Evolutionary conservation across 2,888 invertebrate species (phyloP), one percentile per base, ranked within the genome.

Genomic region (Artemia sp.): DNA sequence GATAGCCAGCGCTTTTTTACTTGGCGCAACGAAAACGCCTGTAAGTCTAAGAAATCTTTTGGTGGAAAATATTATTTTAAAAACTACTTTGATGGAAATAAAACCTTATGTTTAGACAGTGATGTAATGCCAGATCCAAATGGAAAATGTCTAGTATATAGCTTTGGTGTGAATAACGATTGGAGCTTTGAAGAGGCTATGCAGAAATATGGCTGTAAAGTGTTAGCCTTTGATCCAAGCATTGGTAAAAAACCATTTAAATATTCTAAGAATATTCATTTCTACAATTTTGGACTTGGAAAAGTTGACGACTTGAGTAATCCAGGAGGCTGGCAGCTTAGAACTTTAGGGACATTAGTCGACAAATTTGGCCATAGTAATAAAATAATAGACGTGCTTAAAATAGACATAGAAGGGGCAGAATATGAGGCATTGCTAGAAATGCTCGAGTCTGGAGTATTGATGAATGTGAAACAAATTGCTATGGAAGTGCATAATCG

Each of bases 121-220:
- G 58, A 58, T 19, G 58, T 58, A 14, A 14, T n/a, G 19, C 58
- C 58, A 14, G n/a, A 14, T 8, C n/a, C 58, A n/a, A 14, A 8
- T 19, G 58, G 58, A 58, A n/a, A 58, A 14, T 58, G 58, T 19
- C 58, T 58, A 14, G 58, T 58, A 8, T 58, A 58, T 19, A 58
- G 58, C 14, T 58, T 58, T 19, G 58, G 58, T 7, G 1, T 58
- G 19, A 14, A 14, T 58, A 14, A 58, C 7, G 58, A 58, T n/a
- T 58, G 58, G 58, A 58, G 58, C 14, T 58, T 58, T 19, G 58
- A 58, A 58, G 58, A 58, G 19, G 58, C 58, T 14, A 6, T 58
- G 58, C n/a, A 58, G 19, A 58, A 58, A 58, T 58, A 58, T 19
- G 58, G 58, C 58, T 58, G 58, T 8, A 58, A 58, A 58, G 58